Conservation (phyloP, 2,113 vertebrate species). For the Nipponia nippon region DNA sequence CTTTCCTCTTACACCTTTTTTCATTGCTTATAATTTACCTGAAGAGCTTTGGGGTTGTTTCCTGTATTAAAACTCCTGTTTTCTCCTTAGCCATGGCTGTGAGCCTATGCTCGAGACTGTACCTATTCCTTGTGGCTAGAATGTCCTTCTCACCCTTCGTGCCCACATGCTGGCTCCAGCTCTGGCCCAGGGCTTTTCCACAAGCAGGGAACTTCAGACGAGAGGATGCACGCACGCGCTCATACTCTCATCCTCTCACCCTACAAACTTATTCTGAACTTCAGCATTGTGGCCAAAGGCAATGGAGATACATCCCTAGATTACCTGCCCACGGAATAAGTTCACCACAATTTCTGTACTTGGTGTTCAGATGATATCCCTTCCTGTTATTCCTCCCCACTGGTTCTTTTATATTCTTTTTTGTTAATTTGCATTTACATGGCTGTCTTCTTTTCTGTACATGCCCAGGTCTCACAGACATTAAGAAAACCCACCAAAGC, state of each 20-base stretch:
- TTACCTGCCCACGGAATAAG: not conserved
- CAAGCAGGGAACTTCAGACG: not conserved
- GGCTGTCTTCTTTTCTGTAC: not conserved
- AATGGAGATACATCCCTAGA: not conserved
- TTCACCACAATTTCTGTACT: not conserved
- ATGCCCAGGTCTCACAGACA: not conserved
- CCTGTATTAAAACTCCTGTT: not conserved
- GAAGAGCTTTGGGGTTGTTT: not conserved
- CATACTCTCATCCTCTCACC: not conserved
- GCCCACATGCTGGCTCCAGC: not conserved
- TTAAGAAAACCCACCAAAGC: not conserved
- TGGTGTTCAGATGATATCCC: not conserved
- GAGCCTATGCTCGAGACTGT: not conserved
- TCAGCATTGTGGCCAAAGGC: not conserved
- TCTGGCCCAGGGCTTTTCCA: not conserved
- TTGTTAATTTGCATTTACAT: not conserved
- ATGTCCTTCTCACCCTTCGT: not conserved
- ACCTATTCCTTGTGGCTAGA: not conserved
- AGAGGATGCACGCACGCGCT: not conserved
- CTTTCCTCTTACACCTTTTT: not conserved
- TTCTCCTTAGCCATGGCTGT: not conserved
- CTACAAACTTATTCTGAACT: not conserved
- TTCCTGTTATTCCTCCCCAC: not conserved
- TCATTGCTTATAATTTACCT: not conserved
- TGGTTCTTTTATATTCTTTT: not conserved